Conservation (phyloP, 2,113 vertebrate genomes). For the Hiodon tergisus region DNA sequence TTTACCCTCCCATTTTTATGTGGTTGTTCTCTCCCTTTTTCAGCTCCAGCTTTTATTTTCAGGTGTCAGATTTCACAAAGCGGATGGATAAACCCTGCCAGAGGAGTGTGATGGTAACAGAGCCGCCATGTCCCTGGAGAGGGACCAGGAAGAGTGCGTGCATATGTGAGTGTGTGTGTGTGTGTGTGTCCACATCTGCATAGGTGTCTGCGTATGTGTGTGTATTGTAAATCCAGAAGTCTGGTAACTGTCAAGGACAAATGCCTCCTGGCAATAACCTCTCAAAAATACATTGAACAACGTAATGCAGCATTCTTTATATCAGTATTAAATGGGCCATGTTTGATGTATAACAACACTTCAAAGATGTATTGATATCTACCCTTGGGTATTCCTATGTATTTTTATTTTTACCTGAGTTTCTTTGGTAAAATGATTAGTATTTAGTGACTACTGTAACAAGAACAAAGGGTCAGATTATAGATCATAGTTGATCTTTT, state of each 20-base stretch:
- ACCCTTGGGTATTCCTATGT: not conserved
- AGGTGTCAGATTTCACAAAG: constrained; percentile 31
- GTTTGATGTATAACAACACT: not conserved
- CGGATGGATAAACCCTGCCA: constrained; percentile 36
- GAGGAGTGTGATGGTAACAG: not conserved
- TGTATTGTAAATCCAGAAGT: not conserved
- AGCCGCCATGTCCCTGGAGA: constrained; percentile 25
- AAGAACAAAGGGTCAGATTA: not conserved
- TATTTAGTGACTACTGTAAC: not conserved
- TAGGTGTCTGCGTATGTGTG: not conserved
- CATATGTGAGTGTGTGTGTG: not conserved
- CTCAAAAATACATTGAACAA: not conserved
- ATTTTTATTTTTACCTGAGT: not conserved
- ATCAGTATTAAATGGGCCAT: constrained; percentile 4
- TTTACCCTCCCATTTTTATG: constrained; percentile 17
- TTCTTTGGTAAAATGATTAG: not conserved
- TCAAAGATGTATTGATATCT: not conserved
- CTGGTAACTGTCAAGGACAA: not conserved
- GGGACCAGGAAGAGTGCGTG: constrained; percentile 21
- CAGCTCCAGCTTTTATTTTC: constrained; percentile 28
- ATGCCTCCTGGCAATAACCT: not conserved
- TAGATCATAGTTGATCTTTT: not conserved
- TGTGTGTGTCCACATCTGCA: not conserved
- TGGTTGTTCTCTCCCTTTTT: constrained; percentile 15
- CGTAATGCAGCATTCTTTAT: not conserved